These are phyloP conservation scores for Solenopsis fugax DNA, from an alignment of 1,140 invertebrate species.

Conservation along the genomic window DNA sequence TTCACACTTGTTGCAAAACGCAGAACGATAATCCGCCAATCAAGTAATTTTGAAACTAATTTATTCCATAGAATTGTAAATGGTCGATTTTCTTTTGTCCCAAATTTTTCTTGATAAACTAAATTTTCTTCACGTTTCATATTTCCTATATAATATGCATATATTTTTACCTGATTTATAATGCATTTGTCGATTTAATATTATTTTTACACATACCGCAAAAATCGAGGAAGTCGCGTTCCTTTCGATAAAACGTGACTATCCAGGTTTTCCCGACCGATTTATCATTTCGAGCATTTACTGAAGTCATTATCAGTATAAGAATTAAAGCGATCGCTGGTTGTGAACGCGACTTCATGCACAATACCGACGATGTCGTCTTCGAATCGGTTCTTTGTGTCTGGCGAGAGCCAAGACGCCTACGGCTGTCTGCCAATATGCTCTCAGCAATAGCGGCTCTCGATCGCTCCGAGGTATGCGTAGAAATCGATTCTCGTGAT, in stretches of 20 bases:
- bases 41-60: neutral
- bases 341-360: constrained; percentile 41
- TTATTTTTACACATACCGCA: neutral
- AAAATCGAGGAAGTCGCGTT: neutral
- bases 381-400: constrained; percentile 75
- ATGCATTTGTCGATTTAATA: constrained; percentile 1
- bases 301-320: neutral
- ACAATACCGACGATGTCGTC: constrained; percentile 63
- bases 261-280: neutral
- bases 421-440: constrained; percentile 69
- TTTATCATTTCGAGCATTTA: neutral
- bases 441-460: constrained; percentile 43
- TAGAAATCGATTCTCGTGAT: constrained; percentile 59
- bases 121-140: neutral
- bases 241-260: neutral
- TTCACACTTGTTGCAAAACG: neutral
- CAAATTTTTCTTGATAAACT: neutral
- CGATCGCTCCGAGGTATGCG: constrained; percentile 36
- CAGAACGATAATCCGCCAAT: neutral
- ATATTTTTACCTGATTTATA: neutral
- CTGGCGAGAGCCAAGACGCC: constrained; percentile 72
- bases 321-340: neutral
- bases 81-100: neutral
- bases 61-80: neutral
- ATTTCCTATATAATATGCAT: neutral